These are phyloP conservation scores for Mastomys coucha DNA, from an alignment of 2,113 vertebrate species.

Conservation along the genomic window DNA sequence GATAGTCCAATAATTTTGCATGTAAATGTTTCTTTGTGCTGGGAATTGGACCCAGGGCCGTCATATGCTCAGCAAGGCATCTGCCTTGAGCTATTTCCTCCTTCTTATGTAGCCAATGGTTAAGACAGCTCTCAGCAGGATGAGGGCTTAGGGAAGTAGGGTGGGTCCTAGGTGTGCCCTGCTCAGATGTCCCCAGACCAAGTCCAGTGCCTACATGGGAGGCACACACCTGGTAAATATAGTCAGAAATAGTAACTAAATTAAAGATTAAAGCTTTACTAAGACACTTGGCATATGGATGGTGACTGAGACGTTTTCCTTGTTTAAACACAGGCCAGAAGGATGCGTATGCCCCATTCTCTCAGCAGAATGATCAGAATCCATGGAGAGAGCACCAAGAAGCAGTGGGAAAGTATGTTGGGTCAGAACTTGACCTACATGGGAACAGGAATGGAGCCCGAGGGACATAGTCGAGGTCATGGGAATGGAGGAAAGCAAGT, in stretches of 20 bases:
- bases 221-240: neutral
- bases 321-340: neutral
- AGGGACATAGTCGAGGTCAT: slow-evolving; percentile 50
- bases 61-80: no score
- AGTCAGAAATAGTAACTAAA: neutral
- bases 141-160: neutral
- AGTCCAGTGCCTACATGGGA: no score
- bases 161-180: neutral
- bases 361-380: neutral
- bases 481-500: slow-evolving; percentile 28
- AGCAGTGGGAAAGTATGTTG: slow-evolving; percentile 45
- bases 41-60: neutral
- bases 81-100: neutral
- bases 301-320: neutral
- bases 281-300: no score
- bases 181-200: fast-evolving
- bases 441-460: neutral
- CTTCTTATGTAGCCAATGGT: no score
- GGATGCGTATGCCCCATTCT: neutral
- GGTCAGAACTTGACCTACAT: neutral
- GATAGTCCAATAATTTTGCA: neutral
- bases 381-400: neutral
- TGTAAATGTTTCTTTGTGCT: neutral
- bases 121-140: neutral
- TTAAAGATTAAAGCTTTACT: no score